Percentiles rank a stretch among this genome's conserved stretches.
phyloP scores from a whole-genome alignment of 2,888 invertebrate genomes.

The Habrosyne pyritoides region DNA sequence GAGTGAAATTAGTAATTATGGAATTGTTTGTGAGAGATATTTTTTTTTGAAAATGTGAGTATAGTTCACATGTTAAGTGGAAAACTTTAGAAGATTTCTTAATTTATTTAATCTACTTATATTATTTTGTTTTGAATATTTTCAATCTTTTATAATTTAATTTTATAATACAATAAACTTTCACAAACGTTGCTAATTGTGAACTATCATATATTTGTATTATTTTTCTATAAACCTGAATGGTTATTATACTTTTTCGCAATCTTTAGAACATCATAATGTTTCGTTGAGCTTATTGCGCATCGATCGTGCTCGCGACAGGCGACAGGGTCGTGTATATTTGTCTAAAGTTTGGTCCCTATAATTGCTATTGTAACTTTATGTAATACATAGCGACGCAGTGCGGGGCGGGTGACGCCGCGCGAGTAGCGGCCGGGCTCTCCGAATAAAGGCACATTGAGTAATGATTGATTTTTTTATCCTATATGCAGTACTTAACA shows the following conservation, averaged over 20 bases:
- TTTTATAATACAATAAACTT: background rate
- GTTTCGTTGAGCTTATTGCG: conserved; percentile 65
- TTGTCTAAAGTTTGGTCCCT: conserved; percentile 83
- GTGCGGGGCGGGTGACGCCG: conserved; percentile 64
- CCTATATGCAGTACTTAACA: conserved; percentile 68
- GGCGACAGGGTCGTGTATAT: conserved; percentile 74
- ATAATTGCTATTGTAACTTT: conserved; percentile 78
- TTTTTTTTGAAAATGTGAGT: background rate
- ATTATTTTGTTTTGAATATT: background rate
- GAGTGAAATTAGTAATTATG: background rate
- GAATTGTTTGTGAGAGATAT: background rate
- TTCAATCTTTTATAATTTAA: background rate
- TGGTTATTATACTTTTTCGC: conserved; percentile 26
- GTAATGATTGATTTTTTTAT: conserved; percentile 74
- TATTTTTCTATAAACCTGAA: background rate
- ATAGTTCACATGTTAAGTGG: background rate
- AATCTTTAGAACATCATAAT: conserved; percentile 36
- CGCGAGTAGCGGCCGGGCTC: conserved; percentile 70
- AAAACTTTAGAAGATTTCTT: conserved; percentile 2
- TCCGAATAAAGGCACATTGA: conserved; percentile 82
- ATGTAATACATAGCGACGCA: conserved; percentile 55
- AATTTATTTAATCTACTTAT: background rate
- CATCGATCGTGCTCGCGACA: conserved; percentile 57
- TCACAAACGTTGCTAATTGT: conserved; percentile 1
- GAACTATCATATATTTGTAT: conserved; percentile 1